phyloP scores from a whole-genome alignment of 2,113 vertebrate species.

The Coryphaenoides rupestris region DNA sequence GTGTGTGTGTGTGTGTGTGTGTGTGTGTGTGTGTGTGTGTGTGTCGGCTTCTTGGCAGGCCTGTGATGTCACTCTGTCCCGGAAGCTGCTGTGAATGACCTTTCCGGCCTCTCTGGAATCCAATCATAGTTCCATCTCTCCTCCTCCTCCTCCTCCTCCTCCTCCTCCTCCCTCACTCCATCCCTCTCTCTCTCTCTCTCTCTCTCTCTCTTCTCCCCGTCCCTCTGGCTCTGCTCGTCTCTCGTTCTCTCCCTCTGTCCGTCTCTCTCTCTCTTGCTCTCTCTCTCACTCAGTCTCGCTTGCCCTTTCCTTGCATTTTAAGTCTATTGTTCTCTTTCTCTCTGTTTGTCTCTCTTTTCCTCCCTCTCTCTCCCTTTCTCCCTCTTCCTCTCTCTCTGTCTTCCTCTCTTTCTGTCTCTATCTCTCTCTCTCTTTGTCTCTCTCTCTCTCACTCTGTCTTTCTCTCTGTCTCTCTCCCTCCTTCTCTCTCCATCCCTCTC shows the following conservation, averaged over 20 bases:
- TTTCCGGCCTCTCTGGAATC: constrained; percentile 22
- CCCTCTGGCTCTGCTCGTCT: background rate
- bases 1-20: no score
- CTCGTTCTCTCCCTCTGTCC: background rate
- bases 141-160: constrained; percentile 21
- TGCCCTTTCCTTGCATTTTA: no score
- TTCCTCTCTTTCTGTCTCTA: background rate
- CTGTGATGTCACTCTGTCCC: background rate
- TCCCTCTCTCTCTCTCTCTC: background rate
- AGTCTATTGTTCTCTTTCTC: no score
- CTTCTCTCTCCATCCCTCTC: background rate
- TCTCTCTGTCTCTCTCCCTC: background rate
- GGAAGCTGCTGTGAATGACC: constrained; percentile 20
- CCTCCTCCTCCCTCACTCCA: background rate
- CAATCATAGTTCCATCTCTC: constrained; percentile 36
- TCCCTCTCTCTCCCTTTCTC: background rate
- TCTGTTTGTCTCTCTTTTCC: no score
- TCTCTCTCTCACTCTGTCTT: background rate
- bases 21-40: background rate
- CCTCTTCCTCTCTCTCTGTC: background rate
- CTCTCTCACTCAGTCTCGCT: no score
- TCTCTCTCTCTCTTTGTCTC: background rate
- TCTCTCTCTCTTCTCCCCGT: background rate
- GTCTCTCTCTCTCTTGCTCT: background rate
- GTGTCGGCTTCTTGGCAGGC: constrained; percentile 31